phyloP scores from a whole-genome alignment of 2,888 invertebrate genomes.

The Sialis lutaria region DNA sequence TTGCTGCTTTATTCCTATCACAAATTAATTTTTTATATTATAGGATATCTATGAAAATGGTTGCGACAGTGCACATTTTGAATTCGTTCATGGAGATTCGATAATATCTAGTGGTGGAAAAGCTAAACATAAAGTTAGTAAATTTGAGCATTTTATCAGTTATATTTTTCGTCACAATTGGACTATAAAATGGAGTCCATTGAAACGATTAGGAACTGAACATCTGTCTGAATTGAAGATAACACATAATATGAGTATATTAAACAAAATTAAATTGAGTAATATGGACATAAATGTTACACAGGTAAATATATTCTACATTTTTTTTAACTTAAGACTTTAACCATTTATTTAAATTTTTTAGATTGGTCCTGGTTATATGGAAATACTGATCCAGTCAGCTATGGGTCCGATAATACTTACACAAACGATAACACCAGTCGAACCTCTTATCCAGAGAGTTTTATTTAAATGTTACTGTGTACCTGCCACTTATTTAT shows the following conservation, averaged over 20 bases:
- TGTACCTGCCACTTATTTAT: too few relatives aligned
- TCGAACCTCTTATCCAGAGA: slow-evolving; percentile 57
- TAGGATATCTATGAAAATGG: slow-evolving; percentile 86
- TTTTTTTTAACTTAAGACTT: background rate
- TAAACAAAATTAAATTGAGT: slow-evolving; percentile 35
- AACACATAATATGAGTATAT: slow-evolving; percentile 41
- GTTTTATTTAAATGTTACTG: slow-evolving; percentile 66
- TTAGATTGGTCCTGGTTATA: slow-evolving; percentile 59
- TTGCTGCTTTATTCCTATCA: too few relatives aligned
- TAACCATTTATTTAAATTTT: slow-evolving; percentile 5
- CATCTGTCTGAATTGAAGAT: slow-evolving; percentile 45
- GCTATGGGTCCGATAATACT: slow-evolving; percentile 42
- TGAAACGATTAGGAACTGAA: slow-evolving; percentile 22
- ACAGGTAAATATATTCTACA: slow-evolving; percentile 31
- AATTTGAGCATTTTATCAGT: background rate
- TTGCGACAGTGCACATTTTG: slow-evolving; percentile 66
- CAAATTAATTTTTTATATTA: background rate
- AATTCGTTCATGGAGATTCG: slow-evolving; percentile 51
- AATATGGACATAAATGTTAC: slow-evolving; percentile 40
- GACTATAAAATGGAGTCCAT: slow-evolving; percentile 36
- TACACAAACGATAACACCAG: slow-evolving; percentile 61
- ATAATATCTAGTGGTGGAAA: slow-evolving; percentile 31
- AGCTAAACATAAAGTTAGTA: background rate
- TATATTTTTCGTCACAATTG: slow-evolving; percentile 30
- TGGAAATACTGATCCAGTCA: slow-evolving; percentile 44